phyloP scores from a whole-genome alignment of 1,140 invertebrate species.

The Pissodes strobi region DNA sequence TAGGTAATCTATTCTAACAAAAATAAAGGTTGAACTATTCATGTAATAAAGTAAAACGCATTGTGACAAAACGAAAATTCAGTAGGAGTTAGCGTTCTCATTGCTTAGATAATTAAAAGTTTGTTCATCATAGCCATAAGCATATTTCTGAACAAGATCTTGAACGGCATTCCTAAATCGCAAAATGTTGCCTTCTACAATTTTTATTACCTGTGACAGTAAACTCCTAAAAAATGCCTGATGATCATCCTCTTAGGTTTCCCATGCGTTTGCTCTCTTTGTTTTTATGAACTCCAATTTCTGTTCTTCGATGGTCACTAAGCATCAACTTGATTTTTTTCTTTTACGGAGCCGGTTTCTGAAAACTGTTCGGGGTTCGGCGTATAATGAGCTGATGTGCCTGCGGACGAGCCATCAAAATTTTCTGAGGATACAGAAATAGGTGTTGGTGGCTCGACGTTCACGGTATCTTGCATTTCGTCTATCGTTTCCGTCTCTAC shows the following conservation, averaged over 20 bases:
- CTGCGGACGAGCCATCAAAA: not conserved
- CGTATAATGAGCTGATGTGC: not conserved
- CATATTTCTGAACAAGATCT: slow-evolving; percentile 8
- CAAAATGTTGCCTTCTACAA: not conserved
- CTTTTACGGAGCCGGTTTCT: not conserved
- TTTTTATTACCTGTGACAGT: too few relatives aligned
- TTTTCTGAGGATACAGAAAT: not conserved
- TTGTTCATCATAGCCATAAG: slow-evolving; percentile 1
- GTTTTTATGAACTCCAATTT: not conserved
- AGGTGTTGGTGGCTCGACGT: not conserved
- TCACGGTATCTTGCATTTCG: not conserved
- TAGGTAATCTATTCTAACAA: slow-evolving; percentile 6
- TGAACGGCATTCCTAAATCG: slow-evolving; percentile 6
- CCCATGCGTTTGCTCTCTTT: not conserved
- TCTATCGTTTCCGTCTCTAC: not conserved
- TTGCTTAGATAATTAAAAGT: too few relatives aligned
- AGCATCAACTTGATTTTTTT: too few relatives aligned
- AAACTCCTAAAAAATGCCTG: slow-evolving; percentile 8
- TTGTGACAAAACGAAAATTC: slow-evolving; percentile 11
- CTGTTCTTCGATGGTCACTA: too few relatives aligned
- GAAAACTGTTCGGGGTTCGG: slow-evolving; percentile 1
- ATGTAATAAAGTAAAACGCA: not conserved
- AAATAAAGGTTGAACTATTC: slow-evolving; percentile 8
- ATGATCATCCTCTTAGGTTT: slow-evolving; percentile 9
- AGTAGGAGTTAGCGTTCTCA: too few relatives aligned